These are phyloP conservation scores for Hyppa rectilinea DNA, from an alignment of 2,888 invertebrate genomes.

Conservation along the genomic window DNA sequence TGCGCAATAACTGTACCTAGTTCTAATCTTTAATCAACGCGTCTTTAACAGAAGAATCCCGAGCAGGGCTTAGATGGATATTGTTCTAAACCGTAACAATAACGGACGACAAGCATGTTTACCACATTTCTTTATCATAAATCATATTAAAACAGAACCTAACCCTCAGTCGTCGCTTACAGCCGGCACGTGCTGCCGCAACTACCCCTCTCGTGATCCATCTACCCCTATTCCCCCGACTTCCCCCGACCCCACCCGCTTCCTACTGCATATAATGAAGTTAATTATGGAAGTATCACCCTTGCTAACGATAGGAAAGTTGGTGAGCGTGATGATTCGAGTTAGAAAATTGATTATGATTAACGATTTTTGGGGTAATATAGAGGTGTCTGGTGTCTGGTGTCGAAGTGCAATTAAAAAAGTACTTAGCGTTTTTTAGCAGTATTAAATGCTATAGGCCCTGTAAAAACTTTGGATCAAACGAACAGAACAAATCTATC, in stretches of 20 bases:
- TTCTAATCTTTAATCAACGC: not conserved
- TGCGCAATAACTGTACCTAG: no score
- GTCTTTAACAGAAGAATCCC: not conserved
- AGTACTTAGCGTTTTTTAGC: not conserved
- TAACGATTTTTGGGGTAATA: conserved; percentile 25
- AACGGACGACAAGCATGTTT: not conserved
- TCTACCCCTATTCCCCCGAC: conserved; percentile 29
- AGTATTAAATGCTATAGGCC: conserved; percentile 6
- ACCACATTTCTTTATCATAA: conserved; percentile 27
- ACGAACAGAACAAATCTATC: not conserved
- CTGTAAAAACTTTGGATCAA: not conserved
- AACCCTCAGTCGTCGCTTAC: conserved; percentile 49
- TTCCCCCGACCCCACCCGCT: conserved; percentile 22
- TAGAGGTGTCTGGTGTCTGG: conserved; percentile 12
- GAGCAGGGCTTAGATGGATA: no score
- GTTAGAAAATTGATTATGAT: conserved; percentile 50
- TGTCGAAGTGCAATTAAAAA: not conserved
- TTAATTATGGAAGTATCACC: conserved; percentile 55
- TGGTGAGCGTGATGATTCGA: conserved; percentile 29
- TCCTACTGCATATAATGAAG: conserved; percentile 63
- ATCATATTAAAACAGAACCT: conserved; percentile 51
- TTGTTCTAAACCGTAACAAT: no score
- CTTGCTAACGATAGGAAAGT: conserved; percentile 43
- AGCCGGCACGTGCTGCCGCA: conserved; percentile 57
- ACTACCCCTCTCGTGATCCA: conserved; percentile 47